Percentiles rank a stretch among this genome's conserved stretches.
Evolutionary conservation across 2,797 vertebrate species (phyloP).

Genomic region (Aythya fuligula): DNA sequence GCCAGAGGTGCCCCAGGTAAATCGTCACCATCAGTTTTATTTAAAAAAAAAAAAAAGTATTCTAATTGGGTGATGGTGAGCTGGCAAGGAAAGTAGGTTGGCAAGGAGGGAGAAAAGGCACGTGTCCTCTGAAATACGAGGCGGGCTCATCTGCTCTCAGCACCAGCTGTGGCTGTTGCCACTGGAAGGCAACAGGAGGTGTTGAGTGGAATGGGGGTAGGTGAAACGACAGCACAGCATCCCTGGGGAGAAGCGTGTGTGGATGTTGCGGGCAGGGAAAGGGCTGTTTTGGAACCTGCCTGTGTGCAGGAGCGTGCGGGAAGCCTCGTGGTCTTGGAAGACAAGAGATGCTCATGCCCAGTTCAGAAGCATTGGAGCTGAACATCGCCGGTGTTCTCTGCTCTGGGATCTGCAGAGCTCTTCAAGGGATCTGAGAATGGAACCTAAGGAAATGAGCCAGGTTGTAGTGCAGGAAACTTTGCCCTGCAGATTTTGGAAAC

Average conservation of each 20-base stretch:
- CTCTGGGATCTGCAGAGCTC: neutral
- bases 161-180: neutral
- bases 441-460: neutral
- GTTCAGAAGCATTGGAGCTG: neutral
- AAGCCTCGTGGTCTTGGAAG: neutral
- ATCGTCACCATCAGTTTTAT: neutral
- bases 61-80: neutral
- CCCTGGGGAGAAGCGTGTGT: neutral
- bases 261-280: neutral
- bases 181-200: neutral
- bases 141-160: neutral
- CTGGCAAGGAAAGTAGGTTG: too few relatives aligned
- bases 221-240: neutral
- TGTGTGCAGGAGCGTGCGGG: neutral
- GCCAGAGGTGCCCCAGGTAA: neutral
- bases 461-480: neutral
- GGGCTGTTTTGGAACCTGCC: neutral
- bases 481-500: neutral
- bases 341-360: neutral
- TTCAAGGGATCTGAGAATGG: neutral
- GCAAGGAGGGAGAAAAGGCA: neutral
- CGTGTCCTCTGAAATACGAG: neutral
- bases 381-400: neutral
- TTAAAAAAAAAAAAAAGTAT: neutral
- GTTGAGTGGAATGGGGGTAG: neutral